phyloP scores from a whole-genome alignment of 2,113 vertebrate species.

The Mesembrinibis cayennensis region DNA sequence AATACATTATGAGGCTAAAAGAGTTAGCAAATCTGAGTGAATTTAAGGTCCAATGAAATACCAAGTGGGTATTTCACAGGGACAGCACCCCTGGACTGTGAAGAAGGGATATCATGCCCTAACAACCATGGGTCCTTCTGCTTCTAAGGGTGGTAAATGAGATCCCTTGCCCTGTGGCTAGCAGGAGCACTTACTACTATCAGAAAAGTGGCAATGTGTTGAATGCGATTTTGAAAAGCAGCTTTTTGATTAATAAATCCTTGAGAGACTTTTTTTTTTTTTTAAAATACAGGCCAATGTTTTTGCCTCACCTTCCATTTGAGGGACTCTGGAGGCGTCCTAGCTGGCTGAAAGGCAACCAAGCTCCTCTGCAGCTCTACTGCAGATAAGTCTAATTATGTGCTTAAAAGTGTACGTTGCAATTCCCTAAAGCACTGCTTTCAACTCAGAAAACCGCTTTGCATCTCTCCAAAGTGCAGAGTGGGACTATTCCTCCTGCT shows the following conservation, averaged over 20 bases:
- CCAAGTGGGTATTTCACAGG: neutral
- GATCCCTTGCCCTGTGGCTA: neutral
- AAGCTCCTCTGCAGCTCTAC: neutral
- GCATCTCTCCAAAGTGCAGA: neutral
- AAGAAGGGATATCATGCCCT: neutral
- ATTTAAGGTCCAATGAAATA: neutral
- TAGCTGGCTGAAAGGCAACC: neutral
- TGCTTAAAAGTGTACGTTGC: rapidly evolving
- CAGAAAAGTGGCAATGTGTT: neutral
- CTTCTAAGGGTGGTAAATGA: neutral
- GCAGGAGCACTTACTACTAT: neutral
- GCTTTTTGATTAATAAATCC: neutral
- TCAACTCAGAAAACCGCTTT: neutral
- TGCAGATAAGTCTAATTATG: neutral
- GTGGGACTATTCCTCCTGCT: neutral
- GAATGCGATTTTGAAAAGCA: neutral
- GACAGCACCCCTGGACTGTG: neutral
- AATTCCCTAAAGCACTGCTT: neutral
- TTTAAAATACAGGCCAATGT: neutral
- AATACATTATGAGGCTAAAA: neutral
- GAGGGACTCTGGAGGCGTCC: neutral
- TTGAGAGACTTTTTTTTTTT: neutral
- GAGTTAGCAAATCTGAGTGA: neutral
- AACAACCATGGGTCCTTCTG: neutral
- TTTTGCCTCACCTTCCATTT: neutral